These are phyloP conservation scores for Acrobeloides nanus DNA, from an alignment of 2,888 invertebrate genomes.

Conservation along the genomic window DNA sequence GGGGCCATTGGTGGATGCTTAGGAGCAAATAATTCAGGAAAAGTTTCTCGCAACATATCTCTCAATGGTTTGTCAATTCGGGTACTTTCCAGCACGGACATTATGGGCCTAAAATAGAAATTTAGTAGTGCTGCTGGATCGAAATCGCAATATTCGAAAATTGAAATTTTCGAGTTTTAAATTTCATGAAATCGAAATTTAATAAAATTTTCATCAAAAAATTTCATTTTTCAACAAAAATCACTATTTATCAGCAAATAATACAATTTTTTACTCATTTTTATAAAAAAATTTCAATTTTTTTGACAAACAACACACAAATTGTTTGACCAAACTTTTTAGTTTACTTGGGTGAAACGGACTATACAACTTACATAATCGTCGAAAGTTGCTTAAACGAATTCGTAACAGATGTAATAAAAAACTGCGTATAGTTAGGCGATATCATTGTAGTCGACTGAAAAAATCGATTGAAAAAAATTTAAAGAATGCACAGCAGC, in stretches of 20 bases:
- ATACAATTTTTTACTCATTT: no score
- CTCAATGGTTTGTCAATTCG: conserved; percentile 26
- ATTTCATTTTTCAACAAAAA: no score
- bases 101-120: conserved; percentile 16
- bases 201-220: conserved; percentile 5
- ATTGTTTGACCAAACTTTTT: no score
- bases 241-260: no score
- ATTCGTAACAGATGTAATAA: conserved; percentile 12
- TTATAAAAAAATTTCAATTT: no score
- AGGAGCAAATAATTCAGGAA: conserved; percentile 28
- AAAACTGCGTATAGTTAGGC: conserved; percentile 7
- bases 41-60: conserved; percentile 23
- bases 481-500: neutral
- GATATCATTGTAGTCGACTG: conserved; percentile 5
- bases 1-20: conserved; percentile 10
- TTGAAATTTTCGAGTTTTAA: no score
- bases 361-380: no score
- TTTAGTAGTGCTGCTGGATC: no score
- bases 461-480: conserved; percentile 4
- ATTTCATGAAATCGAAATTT: conserved; percentile 4
- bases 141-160: no score
- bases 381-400: conserved; percentile 7
- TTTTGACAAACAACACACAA: neutral
- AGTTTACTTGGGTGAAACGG: no score
- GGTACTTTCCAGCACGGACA: conserved; percentile 23